Evolutionary conservation across 2,797 vertebrate genomes (phyloP).

Genomic region (Loriculus beryllinus): DNA sequence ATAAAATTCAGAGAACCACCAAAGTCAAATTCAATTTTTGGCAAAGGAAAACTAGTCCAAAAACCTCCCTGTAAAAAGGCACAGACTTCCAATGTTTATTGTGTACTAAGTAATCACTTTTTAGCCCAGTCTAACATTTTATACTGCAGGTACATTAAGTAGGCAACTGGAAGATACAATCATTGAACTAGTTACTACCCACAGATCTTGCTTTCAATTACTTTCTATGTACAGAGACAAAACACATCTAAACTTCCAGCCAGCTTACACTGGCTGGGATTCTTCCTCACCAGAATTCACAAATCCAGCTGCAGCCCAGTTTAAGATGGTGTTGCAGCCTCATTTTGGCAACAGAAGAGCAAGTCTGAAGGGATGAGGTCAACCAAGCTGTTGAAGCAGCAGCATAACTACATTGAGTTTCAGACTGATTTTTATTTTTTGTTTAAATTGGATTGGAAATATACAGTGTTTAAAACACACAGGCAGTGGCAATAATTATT

Average conservation of each 20-base stretch:
- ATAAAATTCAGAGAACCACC: not conserved
- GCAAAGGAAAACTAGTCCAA: constrained; percentile 49
- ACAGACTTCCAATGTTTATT: constrained; percentile 7
- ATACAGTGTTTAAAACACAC: not conserved
- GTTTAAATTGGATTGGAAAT: not conserved
- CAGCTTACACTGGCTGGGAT: not conserved
- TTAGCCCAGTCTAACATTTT: not conserved
- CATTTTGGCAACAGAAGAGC: not conserved
- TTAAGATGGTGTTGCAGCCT: not conserved
- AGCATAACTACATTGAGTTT: not conserved
- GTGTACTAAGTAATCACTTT: not conserved
- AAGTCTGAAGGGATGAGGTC: not conserved
- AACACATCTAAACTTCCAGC: not conserved
- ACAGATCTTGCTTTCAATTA: not conserved
- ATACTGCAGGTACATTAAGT: not conserved
- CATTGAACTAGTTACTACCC: not conserved
- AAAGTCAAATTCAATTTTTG: constrained; percentile 17
- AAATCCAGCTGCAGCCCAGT: not conserved
- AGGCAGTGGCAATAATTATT: not conserved
- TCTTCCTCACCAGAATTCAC: not conserved
- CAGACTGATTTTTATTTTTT: not conserved
- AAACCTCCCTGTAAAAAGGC: constrained; percentile 19
- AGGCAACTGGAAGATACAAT: not conserved
- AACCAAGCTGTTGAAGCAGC: not conserved
- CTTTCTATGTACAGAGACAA: not conserved